These are phyloP conservation scores for Bufo bufo DNA, from an alignment of 2,113 vertebrate genomes.

Conservation along the genomic window DNA sequence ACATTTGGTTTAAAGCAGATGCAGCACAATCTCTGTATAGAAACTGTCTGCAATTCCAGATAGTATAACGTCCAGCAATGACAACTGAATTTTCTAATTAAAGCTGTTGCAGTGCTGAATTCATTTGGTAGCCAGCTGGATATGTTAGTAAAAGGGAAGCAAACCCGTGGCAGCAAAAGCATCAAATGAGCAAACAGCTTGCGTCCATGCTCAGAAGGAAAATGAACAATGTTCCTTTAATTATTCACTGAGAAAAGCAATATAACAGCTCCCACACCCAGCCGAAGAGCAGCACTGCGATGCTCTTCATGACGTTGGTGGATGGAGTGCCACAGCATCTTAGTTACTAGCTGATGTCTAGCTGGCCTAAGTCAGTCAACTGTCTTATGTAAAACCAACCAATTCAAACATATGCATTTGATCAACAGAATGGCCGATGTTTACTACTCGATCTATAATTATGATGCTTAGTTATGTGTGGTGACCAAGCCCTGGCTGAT, in stretches of 20 bases:
- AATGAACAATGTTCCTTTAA: constrained; percentile 36
- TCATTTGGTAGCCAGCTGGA: constrained; percentile 17
- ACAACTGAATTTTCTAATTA: neutral
- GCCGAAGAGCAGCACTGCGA: neutral
- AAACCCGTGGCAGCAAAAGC: constrained; percentile 3
- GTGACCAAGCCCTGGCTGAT: no score
- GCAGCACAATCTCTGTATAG: neutral
- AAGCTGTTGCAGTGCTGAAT: neutral
- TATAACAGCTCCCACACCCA: constrained; percentile 47
- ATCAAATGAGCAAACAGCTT: neutral
- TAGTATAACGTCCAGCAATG: neutral
- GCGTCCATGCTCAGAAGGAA: neutral
- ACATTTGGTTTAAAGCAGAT: neutral
- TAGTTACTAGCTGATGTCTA: neutral
- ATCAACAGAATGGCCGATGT: no score
- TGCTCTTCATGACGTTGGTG: neutral
- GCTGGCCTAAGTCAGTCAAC: neutral
- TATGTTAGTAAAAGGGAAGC: constrained; percentile 1
- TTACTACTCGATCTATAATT: no score
- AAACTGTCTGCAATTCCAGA: neutral
- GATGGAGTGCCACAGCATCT: neutral
- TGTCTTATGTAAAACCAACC: no score
- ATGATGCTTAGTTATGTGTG: no score
- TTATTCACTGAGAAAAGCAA: constrained; percentile 49
- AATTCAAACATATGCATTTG: no score